Evolutionary conservation across 2,797 vertebrate genomes (phyloP).

Genomic region (Onychomys torridus): DNA sequence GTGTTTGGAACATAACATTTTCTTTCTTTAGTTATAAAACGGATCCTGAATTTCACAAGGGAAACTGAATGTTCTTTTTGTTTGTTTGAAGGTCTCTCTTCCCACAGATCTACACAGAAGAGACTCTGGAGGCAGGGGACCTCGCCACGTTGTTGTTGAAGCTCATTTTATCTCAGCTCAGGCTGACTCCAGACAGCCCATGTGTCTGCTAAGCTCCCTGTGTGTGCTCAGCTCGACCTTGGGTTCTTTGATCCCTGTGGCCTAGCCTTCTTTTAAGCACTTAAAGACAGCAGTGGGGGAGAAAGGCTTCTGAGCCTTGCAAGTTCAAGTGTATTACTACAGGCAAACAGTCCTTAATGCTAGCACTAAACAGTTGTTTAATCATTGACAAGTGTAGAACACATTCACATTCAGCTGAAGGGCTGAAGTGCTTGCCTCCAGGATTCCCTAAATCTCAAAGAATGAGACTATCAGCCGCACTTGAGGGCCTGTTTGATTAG

Average conservation of each 20-base stretch:
- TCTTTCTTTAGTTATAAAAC: constrained; percentile 15
- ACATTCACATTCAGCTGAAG: neutral
- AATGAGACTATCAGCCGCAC: neutral
- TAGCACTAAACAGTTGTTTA: constrained; percentile 40
- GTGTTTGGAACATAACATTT: neutral
- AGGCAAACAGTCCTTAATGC: neutral
- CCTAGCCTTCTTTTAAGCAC: neutral
- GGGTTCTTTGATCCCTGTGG: neutral
- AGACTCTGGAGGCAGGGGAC: neutral
- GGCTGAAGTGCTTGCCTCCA: neutral
- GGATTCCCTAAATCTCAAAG: neutral
- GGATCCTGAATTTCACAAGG: neutral
- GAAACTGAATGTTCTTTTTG: neutral
- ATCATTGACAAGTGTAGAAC: neutral
- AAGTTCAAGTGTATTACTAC: constrained; percentile 32
- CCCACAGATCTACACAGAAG: neutral
- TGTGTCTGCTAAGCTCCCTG: neutral
- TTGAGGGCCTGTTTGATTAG: neutral
- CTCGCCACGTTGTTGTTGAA: neutral
- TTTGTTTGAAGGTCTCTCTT: neutral
- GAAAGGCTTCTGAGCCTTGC: neutral
- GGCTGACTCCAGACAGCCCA: neutral
- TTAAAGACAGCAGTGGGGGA: neutral
- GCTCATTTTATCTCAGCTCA: constrained; percentile 1
- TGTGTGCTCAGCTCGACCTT: neutral